phyloP scores from a whole-genome alignment of 2,797 vertebrate genomes.

The Sphenodon punctatus region DNA sequence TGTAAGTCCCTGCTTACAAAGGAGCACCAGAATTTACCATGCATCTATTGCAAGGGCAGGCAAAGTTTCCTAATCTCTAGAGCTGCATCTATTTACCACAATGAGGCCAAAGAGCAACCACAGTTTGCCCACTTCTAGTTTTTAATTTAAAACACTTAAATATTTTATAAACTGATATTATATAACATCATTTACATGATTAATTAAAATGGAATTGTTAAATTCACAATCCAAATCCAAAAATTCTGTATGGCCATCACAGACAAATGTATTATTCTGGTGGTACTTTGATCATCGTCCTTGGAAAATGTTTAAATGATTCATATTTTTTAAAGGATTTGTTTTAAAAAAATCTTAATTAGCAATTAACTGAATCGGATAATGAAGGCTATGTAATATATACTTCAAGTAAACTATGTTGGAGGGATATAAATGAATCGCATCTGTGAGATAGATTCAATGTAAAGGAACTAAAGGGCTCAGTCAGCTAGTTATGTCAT shows the following conservation, averaged over 20 bases:
- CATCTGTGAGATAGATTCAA: neutral
- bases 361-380: neutral
- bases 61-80: too few relatives aligned
- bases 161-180: neutral
- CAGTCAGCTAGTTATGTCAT: neutral
- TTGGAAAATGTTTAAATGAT: neutral
- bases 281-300: neutral
- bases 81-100: too few relatives aligned
- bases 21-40: too few relatives aligned
- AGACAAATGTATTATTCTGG: neutral
- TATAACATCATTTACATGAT: neutral
- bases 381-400: neutral
- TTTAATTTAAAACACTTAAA: neutral
- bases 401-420: neutral
- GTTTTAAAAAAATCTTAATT: neutral
- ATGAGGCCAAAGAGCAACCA: too few relatives aligned
- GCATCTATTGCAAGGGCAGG: too few relatives aligned
- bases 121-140: too few relatives aligned
- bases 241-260: too few relatives aligned
- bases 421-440: neutral
- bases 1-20: neutral
- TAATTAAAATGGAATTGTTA: neutral
- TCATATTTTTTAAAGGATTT: neutral
- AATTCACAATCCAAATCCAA: too few relatives aligned
- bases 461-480: accelerated